Conservation (phyloP, 2,888 invertebrate genomes). For the Theretra japonica region DNA sequence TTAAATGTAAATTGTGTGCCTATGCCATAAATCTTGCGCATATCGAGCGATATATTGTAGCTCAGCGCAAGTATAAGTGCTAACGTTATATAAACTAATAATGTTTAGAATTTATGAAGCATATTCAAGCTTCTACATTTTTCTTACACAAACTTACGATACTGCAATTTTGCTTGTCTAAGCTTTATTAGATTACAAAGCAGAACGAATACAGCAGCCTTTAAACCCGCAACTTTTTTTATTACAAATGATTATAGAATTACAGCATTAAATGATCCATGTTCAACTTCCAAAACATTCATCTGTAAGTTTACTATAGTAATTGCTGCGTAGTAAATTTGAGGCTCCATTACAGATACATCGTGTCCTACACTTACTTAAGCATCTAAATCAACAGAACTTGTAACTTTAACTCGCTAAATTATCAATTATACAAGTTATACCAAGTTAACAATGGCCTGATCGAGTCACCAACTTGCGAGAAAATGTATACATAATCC, state of each 20-base stretch:
- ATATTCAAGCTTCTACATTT: too few relatives aligned
- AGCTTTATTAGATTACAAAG: too few relatives aligned
- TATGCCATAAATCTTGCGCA: neutral
- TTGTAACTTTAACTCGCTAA: constrained; percentile 21
- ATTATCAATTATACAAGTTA: constrained; percentile 23
- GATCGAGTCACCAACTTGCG: neutral
- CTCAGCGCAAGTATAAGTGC: too few relatives aligned
- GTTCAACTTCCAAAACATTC: too few relatives aligned
- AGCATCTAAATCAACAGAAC: constrained; percentile 17
- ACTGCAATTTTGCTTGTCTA: too few relatives aligned
- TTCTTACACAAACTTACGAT: too few relatives aligned
- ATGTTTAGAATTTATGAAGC: too few relatives aligned
- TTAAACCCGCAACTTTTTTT: too few relatives aligned
- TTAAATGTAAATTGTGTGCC: neutral
- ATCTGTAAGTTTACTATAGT: neutral
- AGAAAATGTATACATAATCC: neutral
- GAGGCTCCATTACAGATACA: neutral
- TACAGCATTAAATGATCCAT: too few relatives aligned
- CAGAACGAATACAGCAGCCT: too few relatives aligned
- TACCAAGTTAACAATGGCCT: constrained; percentile 5
- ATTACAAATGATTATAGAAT: too few relatives aligned
- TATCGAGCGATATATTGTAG: neutral
- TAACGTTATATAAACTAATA: too few relatives aligned
- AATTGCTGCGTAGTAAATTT: neutral
- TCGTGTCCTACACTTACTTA: neutral